These are phyloP conservation scores for Zoanthus sociatus DNA, from an alignment of 92 coral and sea anemone genomes.

Conservation along the genomic window DNA sequence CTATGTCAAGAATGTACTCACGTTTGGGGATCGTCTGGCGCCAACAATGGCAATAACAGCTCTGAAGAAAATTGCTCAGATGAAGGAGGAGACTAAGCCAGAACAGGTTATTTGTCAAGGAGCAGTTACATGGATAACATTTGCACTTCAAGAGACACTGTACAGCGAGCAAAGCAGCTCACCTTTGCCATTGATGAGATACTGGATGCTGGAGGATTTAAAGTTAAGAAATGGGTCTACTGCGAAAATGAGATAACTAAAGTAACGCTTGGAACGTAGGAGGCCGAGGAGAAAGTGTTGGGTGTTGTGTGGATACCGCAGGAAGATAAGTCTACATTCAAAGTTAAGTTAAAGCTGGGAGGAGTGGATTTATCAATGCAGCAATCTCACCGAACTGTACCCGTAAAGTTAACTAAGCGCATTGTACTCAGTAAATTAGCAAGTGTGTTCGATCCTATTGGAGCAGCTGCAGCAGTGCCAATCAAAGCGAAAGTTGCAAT, in stretches of 20 bases:
- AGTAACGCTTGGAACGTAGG: background rate
- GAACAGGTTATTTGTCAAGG: constrained; percentile 32
- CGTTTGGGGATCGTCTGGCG: constrained; percentile 52
- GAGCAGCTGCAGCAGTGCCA: background rate
- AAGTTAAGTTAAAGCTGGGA: background rate
- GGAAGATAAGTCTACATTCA: background rate
- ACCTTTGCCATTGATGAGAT: background rate
- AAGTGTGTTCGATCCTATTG: background rate
- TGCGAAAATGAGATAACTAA: background rate
- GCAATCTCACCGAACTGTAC: background rate
- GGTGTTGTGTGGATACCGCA: background rate
- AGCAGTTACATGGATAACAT: constrained; percentile 59
- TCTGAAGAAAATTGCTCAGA: constrained; percentile 44
- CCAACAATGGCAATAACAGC: constrained; percentile 54
- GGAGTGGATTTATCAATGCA: background rate
- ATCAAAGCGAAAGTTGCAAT: background rate
- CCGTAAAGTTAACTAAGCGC: background rate
- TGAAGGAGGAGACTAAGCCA: constrained; percentile 42
- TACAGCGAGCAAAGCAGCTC: background rate
- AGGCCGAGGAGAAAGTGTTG: background rate
- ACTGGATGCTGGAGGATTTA: background rate
- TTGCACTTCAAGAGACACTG: constrained; percentile 39
- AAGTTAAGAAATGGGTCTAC: background rate
- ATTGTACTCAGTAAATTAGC: background rate
- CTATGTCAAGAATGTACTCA: constrained; percentile 45